phyloP scores from a whole-genome alignment of 2,888 invertebrate genomes.

The Micoletzkya japonica region DNA sequence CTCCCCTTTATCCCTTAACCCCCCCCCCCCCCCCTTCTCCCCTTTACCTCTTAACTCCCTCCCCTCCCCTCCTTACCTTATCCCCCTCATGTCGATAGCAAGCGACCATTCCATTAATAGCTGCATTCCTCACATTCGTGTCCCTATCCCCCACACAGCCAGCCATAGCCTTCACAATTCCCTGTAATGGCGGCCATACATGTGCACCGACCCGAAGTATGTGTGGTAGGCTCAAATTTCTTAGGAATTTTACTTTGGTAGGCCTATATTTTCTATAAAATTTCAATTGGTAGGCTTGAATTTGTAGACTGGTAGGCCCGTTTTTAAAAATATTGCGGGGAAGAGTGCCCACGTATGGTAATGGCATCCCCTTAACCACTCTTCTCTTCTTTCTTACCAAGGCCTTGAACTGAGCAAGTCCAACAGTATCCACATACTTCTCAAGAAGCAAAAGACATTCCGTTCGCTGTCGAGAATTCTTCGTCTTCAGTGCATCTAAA shows the following conservation, averaged over 20 bases:
- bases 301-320: too few species aligned
- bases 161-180: slow-evolving; percentile 85
- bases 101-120: slow-evolving; percentile 87
- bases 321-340: too few species aligned
- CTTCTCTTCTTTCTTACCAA: slow-evolving; percentile 66
- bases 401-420: slow-evolving; percentile 71
- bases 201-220: too few species aligned
- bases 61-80: too few species aligned
- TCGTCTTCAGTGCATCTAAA: slow-evolving; percentile 89
- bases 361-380: slow-evolving; percentile 20
- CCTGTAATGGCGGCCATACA: slow-evolving; percentile 20
- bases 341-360: slow-evolving; percentile 28
- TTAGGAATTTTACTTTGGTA: too few species aligned
- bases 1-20: too few species aligned
- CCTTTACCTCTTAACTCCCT: too few species aligned
- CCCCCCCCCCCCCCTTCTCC: too few species aligned
- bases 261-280: too few species aligned
- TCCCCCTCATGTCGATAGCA: slow-evolving; percentile 90
- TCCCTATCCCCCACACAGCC: slow-evolving; percentile 93
- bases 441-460: slow-evolving; percentile 94
- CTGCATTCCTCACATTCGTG: slow-evolving; percentile 91
- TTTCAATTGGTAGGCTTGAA: too few species aligned
- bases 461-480: slow-evolving; percentile 92
- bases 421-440: slow-evolving; percentile 75
- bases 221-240: too few species aligned